phyloP scores from a whole-genome alignment of 2,113 vertebrate genomes.

The Apeltes quadracus region DNA sequence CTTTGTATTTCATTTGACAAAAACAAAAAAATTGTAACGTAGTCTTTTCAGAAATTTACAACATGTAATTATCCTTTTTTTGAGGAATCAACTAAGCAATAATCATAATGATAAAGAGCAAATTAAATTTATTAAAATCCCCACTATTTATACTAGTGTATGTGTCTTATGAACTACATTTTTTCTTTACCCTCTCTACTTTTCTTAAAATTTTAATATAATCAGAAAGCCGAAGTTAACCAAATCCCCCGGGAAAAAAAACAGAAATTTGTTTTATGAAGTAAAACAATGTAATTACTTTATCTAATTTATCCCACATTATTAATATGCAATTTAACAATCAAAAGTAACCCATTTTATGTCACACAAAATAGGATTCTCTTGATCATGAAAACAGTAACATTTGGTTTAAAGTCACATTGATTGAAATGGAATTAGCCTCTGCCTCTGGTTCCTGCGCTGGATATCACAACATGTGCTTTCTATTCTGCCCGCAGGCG shows the following conservation, averaged over 20 bases:
- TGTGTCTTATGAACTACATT: no score
- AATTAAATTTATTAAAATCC: background rate
- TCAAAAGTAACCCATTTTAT: background rate
- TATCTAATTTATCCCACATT: background rate
- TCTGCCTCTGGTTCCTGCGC: conserved; percentile 17
- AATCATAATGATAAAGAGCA: background rate
- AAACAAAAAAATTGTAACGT: background rate
- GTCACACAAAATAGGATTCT: background rate
- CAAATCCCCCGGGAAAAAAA: background rate
- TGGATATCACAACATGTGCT: conserved; percentile 30
- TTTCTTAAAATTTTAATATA: no score
- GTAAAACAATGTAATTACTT: background rate
- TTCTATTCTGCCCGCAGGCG: conserved; percentile 26
- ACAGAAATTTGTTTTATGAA: background rate
- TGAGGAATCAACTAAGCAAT: background rate
- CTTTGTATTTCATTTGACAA: background rate
- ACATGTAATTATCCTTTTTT: background rate
- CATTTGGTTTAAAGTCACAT: conserved; percentile 1
- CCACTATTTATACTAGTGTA: background rate
- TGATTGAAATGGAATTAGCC: background rate
- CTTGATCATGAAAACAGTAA: background rate
- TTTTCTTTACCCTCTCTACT: no score
- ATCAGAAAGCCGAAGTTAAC: no score
- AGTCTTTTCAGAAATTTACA: background rate
- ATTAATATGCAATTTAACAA: background rate